These are phyloP conservation scores for Osmerus eperlanus DNA, from an alignment of 2,113 vertebrate species.

Conservation along the genomic window DNA sequence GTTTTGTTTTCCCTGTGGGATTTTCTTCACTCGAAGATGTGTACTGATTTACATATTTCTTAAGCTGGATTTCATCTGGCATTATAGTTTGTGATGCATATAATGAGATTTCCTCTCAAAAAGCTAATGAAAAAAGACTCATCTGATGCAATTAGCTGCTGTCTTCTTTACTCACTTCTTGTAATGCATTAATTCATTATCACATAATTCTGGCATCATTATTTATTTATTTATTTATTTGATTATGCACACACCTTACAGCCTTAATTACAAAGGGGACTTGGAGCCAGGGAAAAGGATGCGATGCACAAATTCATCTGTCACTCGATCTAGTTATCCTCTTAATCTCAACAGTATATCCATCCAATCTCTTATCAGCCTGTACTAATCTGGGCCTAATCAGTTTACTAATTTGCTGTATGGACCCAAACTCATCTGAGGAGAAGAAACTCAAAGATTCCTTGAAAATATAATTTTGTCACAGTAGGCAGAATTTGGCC, in stretches of 20 bases:
- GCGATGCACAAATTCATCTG: conserved; percentile 50
- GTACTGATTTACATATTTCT: conserved; percentile 63
- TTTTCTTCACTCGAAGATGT: conserved; percentile 38
- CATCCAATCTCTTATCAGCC: conserved; percentile 61
- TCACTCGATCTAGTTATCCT: conserved; percentile 63
- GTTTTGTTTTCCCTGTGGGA: conserved; percentile 16
- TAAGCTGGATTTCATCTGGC: conserved; percentile 56
- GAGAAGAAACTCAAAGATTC: conserved; percentile 43
- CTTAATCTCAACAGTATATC: conserved; percentile 65
- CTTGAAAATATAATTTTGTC: conserved; percentile 41
- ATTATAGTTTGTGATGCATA: conserved; percentile 70
- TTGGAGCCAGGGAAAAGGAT: conserved; percentile 47
- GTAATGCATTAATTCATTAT: conserved; percentile 74
- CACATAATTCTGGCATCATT: conserved; percentile 56
- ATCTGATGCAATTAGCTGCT: conserved; percentile 67
- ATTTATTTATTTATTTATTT: conserved; percentile 59
- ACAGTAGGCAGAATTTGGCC: conserved; percentile 64
- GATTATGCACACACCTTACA: conserved; percentile 66
- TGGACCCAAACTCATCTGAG: conserved; percentile 48
- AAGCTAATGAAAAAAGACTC: conserved; percentile 68
- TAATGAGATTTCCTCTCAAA: conserved; percentile 70
- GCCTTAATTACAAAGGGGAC: conserved; percentile 70
- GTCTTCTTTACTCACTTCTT: conserved; percentile 66
- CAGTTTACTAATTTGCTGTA: conserved; percentile 65
- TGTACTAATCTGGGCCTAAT: conserved; percentile 64